Evolutionary conservation across 2,888 invertebrate species (phyloP), one percentile per base, ranked within the genome.

Genomic region (Scaptomyza reducta): DNA sequence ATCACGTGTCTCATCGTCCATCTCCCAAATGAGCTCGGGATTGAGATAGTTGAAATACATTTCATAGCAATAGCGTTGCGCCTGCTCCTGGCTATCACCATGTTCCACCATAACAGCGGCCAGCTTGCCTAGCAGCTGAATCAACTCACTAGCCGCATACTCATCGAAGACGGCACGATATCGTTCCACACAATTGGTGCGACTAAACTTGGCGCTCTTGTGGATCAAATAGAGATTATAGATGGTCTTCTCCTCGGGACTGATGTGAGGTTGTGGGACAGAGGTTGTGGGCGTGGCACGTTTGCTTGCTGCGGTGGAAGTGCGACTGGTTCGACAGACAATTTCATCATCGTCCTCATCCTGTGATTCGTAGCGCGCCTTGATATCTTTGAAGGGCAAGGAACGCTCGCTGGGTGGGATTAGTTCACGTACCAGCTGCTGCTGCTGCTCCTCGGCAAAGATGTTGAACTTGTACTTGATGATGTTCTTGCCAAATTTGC

Each of bases 11-110:
- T 79, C 76, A 42, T 92, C 91, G 41, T 92, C 92, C 77, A 92
- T 89, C 70, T 92, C 91, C 91, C 91, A 92, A 35, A 92, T 90
- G 9, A 92, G 87, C 61, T 92, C 92, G 11, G 90, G 89, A 64
- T 92, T 92, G 50, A 92, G 76, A 79, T 92, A 92, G 69, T 92
- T 89, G 51, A 92, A 92, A 67, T 91, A 92, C 91, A 92, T 91
- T 54, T 91, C 90, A 63, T 88, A 91, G 69, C 91, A 92, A 64
- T 91, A 89, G 50, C 88, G 82, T 41, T 87, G 90, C 49, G 92
- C 90, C 57, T 90, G 89, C n/a, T 87, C 73, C 33, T 69, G 67
- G 27, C 68, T 85, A 53, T 92, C 91, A 10, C 91, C 92, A 51
- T 92, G 87, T 50, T 92, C 91, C 29, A 87, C 74, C 90, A 92